Evolutionary conservation across 2,888 invertebrate genomes (phyloP), one percentile per base, ranked within the genome.

Genomic region (Brachypalpus laphriformis): DNA sequence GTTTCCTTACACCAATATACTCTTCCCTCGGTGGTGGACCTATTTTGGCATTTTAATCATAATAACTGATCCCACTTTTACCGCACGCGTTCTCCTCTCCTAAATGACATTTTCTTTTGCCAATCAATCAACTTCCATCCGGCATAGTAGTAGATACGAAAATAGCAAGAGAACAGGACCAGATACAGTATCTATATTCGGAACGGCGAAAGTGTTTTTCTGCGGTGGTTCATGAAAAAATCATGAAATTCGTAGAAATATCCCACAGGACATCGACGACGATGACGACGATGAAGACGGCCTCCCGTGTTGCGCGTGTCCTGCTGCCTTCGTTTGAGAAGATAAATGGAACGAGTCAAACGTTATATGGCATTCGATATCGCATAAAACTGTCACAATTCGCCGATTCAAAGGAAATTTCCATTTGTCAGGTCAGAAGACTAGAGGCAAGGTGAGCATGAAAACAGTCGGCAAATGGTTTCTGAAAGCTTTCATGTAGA

Each of bases 351-450:
- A 47, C 25, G 47, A 47, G 56, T 45, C 61, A 59, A 59, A 77
- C 28, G 42, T 51, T 77, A 16, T 22, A 16, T 66, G 66, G 22
- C 57, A 57, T 66, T 76, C 76, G 76, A 51, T 68, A 68, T 68
- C 66, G 37, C 47, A 70, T 56, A 54, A 54, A 70, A 61, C 54
- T 77, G 68, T 70, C 77, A 77, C 42, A 68, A 68, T 76, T 49
- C 47, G 11, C 0, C 51, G 22, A 51, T 42, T 59, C 28, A 18
- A 37, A 11, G 51, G 28, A 18, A 40, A 18, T 16, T 61, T 61
- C 25, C 49, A 61, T 72, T 72, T 72, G 25, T 72, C 28, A 37
- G 4, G n/a, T n/a, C n/a, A n/a, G n/a, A 25, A 37, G 2, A n/a
- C 16, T n/a, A 2, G 1, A 16, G 16, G 20, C 11, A 20, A 47